Base-by-base conservation (phyloP, 2,888 invertebrate genomes). In the Crossocerus cetratus region DNA sequence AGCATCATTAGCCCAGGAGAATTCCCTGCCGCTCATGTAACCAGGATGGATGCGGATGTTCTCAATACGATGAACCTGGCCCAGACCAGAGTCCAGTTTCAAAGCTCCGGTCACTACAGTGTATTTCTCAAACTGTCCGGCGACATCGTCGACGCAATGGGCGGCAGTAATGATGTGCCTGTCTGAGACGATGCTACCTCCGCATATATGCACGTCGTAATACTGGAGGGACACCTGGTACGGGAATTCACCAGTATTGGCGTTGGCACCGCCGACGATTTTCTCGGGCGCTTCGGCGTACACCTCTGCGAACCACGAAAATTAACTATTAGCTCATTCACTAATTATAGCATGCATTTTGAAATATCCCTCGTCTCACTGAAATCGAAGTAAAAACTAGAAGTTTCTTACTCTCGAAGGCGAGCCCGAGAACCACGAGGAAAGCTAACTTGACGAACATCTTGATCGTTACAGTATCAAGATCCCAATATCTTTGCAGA, bases 251-350 rank as follows among this genome's bases (percentile, higher is more conserved):
- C 57, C 66, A 1, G 1, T 0, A 2, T 1, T 53, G 2, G 70
- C 65, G n/a, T 49, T 43, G 14, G 45, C 13, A 43, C 66, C 58
- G 18, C 66, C 66, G 14, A 70, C 61, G 20, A 70, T 57, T 2
- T 21, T 43, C 22, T 71, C 62, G 13, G 54, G 54, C 5, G 53
- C 62, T 43, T 71, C 58, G 58, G 66, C 60, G 14, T 18, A 71
- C 43, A 21, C 13, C 1, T 49, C 66, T 71, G 21, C 18, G 14
- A 23, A 3, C 3, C 14, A 16, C 4, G 14, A 1, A 49, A n/a
- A 49, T 16, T 4, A 49, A 49, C 11, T 14, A 8, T 0, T 49
- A 11, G 13, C 14, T 49, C 11, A 13, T 49, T 49, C 14, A 49
- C 1, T 16, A 14, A 16, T 49, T 49, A 8, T 0, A 49, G 14